A percentile compares a stretch with the other conserved stretches of the same genome.
Conservation (phyloP, 2,888 invertebrate genomes). For the Caenorhabditis parvicauda region DNA sequence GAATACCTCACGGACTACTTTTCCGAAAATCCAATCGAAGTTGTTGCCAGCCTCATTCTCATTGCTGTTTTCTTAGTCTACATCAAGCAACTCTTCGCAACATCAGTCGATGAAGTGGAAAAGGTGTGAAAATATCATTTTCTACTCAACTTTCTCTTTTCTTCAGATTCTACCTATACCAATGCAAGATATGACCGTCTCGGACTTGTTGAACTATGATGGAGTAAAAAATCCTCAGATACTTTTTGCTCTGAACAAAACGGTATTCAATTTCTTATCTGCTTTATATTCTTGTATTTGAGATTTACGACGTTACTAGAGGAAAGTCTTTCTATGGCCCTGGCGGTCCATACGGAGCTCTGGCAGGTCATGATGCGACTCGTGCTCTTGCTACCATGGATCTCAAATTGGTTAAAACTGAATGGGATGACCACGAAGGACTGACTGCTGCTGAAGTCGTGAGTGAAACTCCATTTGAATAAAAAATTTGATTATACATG, state of each 20-base stretch:
- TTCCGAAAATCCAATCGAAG: too few relatives aligned
- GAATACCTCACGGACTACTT: too few relatives aligned
- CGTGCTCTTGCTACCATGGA: constrained; percentile 57
- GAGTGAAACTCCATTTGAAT: not conserved
- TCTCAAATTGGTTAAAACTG: constrained; percentile 44
- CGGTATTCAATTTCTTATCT: constrained; percentile 27
- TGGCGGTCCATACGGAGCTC: constrained; percentile 49
- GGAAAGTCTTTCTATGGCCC: constrained; percentile 57
- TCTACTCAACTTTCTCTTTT: not conserved
- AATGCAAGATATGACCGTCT: constrained; percentile 56
- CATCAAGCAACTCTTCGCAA: too few relatives aligned
- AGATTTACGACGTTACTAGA: constrained; percentile 59
- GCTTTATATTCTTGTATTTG: constrained; percentile 6
- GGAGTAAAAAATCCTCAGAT: constrained; percentile 57
- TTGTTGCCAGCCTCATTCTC: too few relatives aligned
- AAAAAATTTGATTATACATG: not conserved
- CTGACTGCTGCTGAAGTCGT: constrained; percentile 29
- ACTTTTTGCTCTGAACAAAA: constrained; percentile 52
- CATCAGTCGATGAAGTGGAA: too few relatives aligned
- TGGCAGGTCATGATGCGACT: constrained; percentile 58
- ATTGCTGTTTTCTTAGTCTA: too few relatives aligned
- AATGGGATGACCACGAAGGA: constrained; percentile 51
- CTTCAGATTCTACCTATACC: constrained; percentile 28
- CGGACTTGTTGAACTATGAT: constrained; percentile 53
- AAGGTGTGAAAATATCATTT: too few relatives aligned